A percentile compares a stretch with the other conserved stretches of the same genome.
Conservation (phyloP, 2,113 vertebrate genomes). For the Brevimyrus niger region DNA sequence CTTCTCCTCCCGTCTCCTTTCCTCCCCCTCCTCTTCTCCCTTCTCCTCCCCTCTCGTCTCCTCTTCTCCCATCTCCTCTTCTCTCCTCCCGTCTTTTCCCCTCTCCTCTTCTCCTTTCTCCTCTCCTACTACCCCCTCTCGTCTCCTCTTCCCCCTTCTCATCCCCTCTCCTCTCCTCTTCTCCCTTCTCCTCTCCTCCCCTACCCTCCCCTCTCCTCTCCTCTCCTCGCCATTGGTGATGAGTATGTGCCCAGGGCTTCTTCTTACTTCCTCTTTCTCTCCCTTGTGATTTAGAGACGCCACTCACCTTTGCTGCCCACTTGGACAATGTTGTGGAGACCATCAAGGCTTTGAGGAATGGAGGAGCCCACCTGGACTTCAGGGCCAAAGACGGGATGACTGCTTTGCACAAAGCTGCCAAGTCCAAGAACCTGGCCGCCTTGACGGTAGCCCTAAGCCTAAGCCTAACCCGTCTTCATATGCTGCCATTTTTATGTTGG, state of each 20-base stretch:
- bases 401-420: constrained; percentile 81
- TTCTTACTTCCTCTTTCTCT: neutral
- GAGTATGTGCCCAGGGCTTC: neutral
- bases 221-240: neutral
- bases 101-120: no score
- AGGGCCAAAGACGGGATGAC: constrained; percentile 89
- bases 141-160: no score
- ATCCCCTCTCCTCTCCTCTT: accelerated
- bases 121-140: no score
- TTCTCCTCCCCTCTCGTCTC: accelerated
- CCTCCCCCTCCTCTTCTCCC: no score
- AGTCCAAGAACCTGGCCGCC: constrained; percentile 68
- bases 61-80: no score
- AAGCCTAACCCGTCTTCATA: no score
- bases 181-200: neutral
- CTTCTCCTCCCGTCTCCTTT: no score
- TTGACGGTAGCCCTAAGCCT: constrained; percentile 74
- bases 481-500: neutral
- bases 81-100: accelerated
- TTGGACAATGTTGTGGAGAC: constrained; percentile 68
- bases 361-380: constrained; percentile 91
- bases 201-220: neutral
- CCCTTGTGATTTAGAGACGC: constrained; percentile 65
- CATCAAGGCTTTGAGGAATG: constrained; percentile 77
- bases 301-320: constrained; percentile 76